Evolutionary conservation across 2,113 vertebrate species (phyloP).

Genomic region (Motacilla tschutschensis): DNA sequence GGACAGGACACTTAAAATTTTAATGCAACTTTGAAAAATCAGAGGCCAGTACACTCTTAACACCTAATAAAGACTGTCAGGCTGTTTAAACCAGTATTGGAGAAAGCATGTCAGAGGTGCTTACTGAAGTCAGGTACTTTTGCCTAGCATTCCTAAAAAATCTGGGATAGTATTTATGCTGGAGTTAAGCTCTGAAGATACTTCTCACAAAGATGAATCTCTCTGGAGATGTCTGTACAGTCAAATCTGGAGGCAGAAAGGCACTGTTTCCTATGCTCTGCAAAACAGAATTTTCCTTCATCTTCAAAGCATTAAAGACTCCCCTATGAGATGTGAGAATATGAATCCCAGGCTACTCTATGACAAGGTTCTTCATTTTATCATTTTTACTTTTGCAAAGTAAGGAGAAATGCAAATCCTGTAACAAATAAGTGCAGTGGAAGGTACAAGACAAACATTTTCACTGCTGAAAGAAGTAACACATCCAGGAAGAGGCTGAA

Average conservation of each 20-base stretch:
- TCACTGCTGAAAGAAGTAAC: not conserved
- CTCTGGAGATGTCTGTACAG: not conserved
- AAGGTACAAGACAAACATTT: not conserved
- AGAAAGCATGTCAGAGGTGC: not conserved
- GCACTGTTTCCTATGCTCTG: not conserved
- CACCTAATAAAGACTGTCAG: not conserved
- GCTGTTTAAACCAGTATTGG: not conserved
- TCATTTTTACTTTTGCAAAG: not conserved
- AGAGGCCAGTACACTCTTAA: not conserved
- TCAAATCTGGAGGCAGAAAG: not conserved
- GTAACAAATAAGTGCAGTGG: rapidly evolving
- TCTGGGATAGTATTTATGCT: not conserved
- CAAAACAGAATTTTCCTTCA: not conserved
- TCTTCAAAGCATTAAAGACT: not conserved
- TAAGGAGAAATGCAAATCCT: not conserved
- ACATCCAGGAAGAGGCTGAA: not conserved
- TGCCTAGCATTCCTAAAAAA: not conserved
- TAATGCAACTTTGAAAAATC: not conserved
- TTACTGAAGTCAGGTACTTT: not conserved
- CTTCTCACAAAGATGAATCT: not conserved
- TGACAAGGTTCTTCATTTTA: not conserved
- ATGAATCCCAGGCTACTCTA: not conserved
- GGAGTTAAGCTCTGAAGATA: not conserved
- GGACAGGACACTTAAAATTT: not conserved
- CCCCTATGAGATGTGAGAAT: not conserved